Evolutionary conservation across 2,113 vertebrate species (phyloP), one percentile per base, ranked within the genome.

Genomic region (Athene cunicularia): DNA sequence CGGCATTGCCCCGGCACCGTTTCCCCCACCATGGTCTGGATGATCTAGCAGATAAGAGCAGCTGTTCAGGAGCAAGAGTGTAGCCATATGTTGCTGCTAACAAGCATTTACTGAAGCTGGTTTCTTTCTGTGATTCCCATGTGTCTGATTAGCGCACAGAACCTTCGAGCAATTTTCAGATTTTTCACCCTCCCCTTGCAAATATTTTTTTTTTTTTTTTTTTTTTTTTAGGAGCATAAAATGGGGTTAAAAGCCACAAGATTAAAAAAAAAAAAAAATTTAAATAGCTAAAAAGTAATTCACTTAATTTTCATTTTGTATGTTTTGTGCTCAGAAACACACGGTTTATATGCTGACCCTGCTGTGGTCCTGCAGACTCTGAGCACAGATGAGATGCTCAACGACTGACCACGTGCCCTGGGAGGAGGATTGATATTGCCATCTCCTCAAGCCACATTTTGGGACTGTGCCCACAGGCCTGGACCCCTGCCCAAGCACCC

Each of bases 41-140:
- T 86, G 72, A 70, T 91, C 83, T 83, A 43, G 94, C 59, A 93
- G 92, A 49, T 77, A 86, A 84, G 80, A 68, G 95, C 94, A 94
- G 94, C 93, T 95, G 96, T 3, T 91, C 50, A 11, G 89, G 95
- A 92, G 83, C 75, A 86, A 37, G 75, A 66, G n/a, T 1, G 11
- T 2, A 56, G 91, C 80, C 94, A 86, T 96, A 94, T 96, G 89
- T 50, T 95, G 93, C 28, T 84, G 64, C 86, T 96, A 96, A 97
- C 93, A 95, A 96, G 94, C 95, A 74, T 81, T 92, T 96, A 84
- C 93, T 37, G 86, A 80, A 91, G 91, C 80, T 37, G 72, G 50
- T 93, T 96, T 70, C 41, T 74, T 73, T 41, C 83, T 5, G 1
- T 23, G 55, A 97, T 88, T 94, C 95, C 91, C 94, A 28, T 41